Percentiles rank a stretch among this genome's conserved stretches.
Evolutionary conservation across 2,797 vertebrate genomes (phyloP).

Genomic region (Peromyscus nudipes): DNA sequence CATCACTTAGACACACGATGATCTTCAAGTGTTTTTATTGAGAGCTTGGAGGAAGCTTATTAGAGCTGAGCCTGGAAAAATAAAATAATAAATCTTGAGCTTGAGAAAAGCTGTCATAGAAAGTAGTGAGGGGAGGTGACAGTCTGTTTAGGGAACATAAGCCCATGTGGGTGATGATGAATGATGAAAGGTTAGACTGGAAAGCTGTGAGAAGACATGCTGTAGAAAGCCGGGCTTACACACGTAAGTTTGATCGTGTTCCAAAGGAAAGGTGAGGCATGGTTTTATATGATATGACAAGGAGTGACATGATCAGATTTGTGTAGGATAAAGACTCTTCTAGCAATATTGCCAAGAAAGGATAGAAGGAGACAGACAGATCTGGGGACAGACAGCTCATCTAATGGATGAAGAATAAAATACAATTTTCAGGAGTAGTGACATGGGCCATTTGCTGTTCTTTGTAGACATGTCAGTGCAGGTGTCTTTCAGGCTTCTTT

Average conservation of each 20-base stretch:
- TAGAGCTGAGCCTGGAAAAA: not conserved
- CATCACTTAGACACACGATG: not conserved
- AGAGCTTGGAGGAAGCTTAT: not conserved
- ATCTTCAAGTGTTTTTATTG: not conserved
- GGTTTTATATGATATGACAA: conserved; percentile 22
- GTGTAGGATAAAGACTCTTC: conserved; percentile 34
- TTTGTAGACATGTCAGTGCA: not conserved
- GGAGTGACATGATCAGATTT: conserved; percentile 39
- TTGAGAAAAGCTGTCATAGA: not conserved
- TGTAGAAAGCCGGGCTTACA: not conserved
- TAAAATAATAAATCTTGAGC: not conserved
- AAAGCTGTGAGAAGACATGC: not conserved
- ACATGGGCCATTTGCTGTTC: not conserved
- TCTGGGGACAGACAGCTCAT: not conserved
- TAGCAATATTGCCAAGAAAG: conserved; percentile 11
- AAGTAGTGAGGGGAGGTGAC: not conserved
- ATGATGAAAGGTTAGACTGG: not conserved
- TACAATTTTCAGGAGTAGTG: not conserved
- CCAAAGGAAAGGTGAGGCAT: not conserved
- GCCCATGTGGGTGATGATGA: not conserved
- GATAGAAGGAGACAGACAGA: not conserved
- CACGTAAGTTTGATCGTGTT: not conserved
- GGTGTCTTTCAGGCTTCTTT: not conserved
- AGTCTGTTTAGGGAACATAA: not conserved
- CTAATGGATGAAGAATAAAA: not conserved